Evolutionary conservation across 2,888 invertebrate species (phyloP).

Genomic region (Pilophorus perplexus): DNA sequence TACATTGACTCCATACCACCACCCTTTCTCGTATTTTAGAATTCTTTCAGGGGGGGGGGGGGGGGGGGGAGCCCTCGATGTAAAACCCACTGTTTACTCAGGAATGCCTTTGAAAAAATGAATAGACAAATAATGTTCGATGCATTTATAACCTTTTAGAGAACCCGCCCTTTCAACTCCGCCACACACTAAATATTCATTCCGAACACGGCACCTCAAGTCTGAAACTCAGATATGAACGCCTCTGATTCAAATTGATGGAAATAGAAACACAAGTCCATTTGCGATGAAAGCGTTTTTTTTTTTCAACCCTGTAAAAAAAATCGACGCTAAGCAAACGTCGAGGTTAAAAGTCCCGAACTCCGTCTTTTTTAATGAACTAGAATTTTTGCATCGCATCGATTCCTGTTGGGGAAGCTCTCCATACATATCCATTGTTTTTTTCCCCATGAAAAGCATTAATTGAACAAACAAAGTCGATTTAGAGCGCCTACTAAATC

Average conservation of each 20-base stretch:
- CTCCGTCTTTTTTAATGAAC: slow-evolving; percentile 20
- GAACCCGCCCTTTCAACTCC: too few species aligned
- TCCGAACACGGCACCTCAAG: not conserved
- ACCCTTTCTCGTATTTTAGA: too few species aligned
- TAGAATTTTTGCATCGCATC: slow-evolving; percentile 20
- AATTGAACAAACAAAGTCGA: slow-evolving; percentile 40
- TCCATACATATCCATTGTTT: slow-evolving; percentile 17
- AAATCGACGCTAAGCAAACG: slow-evolving; percentile 23
- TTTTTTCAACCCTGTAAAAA: not conserved
- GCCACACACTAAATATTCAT: not conserved
- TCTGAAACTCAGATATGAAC: not conserved
- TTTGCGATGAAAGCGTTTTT: slow-evolving; percentile 18
- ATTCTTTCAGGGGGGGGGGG: too few species aligned
- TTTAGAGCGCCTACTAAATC: slow-evolving; percentile 19
- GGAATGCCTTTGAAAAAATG: too few species aligned
- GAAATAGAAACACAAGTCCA: slow-evolving; percentile 34
- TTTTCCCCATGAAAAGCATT: slow-evolving; percentile 4
- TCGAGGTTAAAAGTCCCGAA: slow-evolving; percentile 9
- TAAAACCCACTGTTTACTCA: too few species aligned
- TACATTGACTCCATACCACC: too few species aligned
- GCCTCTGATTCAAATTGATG: slow-evolving; percentile 34
- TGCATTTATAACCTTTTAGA: too few species aligned
- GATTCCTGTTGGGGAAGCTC: not conserved
- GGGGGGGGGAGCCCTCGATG: too few species aligned
- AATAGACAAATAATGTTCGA: too few species aligned